Percentiles rank a stretch among this genome's conserved stretches.
phyloP scores from a whole-genome alignment of 2,113 vertebrate genomes.

The Aix galericulata region DNA sequence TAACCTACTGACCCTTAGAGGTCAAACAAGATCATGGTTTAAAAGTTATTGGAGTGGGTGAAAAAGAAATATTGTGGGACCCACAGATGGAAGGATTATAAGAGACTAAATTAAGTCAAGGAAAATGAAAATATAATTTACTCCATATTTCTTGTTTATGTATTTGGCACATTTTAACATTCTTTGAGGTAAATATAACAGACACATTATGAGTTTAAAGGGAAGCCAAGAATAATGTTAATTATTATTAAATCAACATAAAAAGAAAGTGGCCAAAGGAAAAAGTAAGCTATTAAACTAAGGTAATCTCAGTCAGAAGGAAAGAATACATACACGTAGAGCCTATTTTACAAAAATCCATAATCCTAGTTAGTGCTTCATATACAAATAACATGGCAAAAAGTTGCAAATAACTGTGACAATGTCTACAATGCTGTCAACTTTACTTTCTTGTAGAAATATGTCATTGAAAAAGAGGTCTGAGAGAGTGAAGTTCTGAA shows the following conservation, averaged over 20 bases:
- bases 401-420: background rate
- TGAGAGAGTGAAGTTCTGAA: background rate
- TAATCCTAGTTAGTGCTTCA: background rate
- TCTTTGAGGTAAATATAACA: conserved; percentile 44
- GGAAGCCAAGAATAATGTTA: conserved; percentile 50
- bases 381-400: background rate
- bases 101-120: conserved; percentile 59
- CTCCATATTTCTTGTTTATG: conserved; percentile 49
- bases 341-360: background rate
- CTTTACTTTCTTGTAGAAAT: background rate
- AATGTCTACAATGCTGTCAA: background rate
- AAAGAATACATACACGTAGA: background rate
- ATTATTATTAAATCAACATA: conserved; percentile 27
- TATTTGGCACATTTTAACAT: conserved; percentile 56
- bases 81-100: conserved; percentile 53
- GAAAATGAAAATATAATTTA: conserved; percentile 70
- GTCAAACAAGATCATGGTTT: conserved; percentile 19
- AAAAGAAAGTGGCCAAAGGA: background rate
- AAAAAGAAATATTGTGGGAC: conserved; percentile 26
- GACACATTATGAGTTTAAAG: conserved; percentile 22
- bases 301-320: background rate
- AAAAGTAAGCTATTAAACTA: conserved; percentile 7
- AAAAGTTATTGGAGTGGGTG: conserved; percentile 16
- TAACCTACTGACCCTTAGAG: background rate
- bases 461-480: background rate